Conservation (phyloP, 1,140 invertebrate species). For the Condylostylus longicornis region DNA sequence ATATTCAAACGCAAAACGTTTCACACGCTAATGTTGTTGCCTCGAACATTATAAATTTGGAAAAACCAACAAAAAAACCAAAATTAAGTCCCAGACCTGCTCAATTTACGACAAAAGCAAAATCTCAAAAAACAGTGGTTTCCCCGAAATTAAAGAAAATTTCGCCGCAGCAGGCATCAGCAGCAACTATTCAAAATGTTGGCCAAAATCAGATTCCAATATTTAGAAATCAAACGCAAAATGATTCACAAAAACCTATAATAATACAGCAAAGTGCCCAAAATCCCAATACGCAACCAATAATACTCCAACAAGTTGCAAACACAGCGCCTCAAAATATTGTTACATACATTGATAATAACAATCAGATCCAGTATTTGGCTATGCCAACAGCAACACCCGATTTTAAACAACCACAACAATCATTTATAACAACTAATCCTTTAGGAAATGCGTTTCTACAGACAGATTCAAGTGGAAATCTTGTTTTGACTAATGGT, state of each 20-base stretch:
- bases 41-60: too few species aligned
- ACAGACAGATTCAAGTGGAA: conserved; percentile 27
- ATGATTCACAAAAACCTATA: conserved; percentile 16
- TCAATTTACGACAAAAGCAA: conserved; percentile 10
- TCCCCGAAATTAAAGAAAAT: conserved; percentile 25
- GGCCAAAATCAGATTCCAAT: conserved; percentile 10
- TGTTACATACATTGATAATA: conserved; percentile 25
- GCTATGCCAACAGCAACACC: conserved; percentile 19
- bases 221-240: conserved; percentile 7
- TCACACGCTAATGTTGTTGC: too few species aligned
- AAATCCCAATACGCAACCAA: conserved; percentile 14
- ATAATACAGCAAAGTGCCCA: conserved; percentile 10
- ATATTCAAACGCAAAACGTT: too few species aligned
- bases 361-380: conserved; percentile 24
- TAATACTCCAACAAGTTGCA: conserved; percentile 18
- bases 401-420: conserved; percentile 23
- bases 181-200: conserved; percentile 20
- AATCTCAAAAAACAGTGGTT: conserved; percentile 22
- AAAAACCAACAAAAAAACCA: too few species aligned
- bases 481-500: conserved; percentile 22
- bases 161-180: conserved; percentile 19
- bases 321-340: conserved; percentile 18
- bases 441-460: conserved; percentile 18
- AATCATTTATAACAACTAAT: conserved; percentile 15
- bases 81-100: too few species aligned